Percentiles rank a stretch among this genome's conserved stretches.
phyloP scores from a whole-genome alignment of 2,113 vertebrate species.

The Cyanoramphus novaezelandiae region DNA sequence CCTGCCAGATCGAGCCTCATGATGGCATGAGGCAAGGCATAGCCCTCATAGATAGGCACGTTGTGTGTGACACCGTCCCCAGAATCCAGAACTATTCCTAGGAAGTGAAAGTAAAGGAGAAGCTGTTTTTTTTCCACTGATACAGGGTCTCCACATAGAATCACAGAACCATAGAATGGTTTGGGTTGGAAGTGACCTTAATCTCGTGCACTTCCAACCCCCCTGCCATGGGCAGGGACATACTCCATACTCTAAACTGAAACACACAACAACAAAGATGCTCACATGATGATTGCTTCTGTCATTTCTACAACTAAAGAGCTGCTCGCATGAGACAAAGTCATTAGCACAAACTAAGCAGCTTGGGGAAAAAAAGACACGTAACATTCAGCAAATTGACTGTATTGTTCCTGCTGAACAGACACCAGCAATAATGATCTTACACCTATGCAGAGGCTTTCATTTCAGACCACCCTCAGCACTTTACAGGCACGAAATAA shows the following conservation, averaged over 20 bases:
- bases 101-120: neutral
- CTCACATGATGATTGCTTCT: neutral
- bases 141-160: neutral
- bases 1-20: slow-evolving; percentile 38
- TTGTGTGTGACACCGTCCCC: slow-evolving; percentile 45
- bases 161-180: neutral
- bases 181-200: neutral
- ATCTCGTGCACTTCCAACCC: neutral
- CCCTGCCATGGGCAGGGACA: neutral
- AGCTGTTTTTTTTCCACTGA: neutral
- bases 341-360: neutral
- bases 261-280: neutral
- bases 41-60: slow-evolving; percentile 48
- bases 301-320: neutral
- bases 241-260: neutral
- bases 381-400: neutral
- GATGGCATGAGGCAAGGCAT: slow-evolving; percentile 54
- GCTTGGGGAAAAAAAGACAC: neutral
- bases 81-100: slow-evolving; percentile 52
- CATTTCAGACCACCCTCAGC: neutral
- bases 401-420: neutral
- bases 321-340: neutral
- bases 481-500: neutral
- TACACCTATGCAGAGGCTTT: neutral
- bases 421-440: neutral